These are phyloP conservation scores for Tipula unca DNA, from an alignment of 2,888 invertebrate genomes.

Conservation along the genomic window DNA sequence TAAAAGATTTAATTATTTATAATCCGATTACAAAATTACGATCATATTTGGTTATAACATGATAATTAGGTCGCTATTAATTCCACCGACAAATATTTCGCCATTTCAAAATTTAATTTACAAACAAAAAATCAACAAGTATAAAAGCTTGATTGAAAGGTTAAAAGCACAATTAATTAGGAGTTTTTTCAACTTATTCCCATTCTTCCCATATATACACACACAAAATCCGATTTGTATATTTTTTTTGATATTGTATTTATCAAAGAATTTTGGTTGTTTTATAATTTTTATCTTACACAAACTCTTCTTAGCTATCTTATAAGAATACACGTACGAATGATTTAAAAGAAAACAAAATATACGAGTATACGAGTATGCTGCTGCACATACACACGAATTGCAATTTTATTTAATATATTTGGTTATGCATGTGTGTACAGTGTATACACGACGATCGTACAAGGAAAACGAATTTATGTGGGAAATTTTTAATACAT, in stretches of 20 bases:
- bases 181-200: background rate
- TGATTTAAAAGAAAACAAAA: background rate
- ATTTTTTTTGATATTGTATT: background rate
- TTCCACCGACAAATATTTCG: background rate
- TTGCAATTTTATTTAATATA: background rate
- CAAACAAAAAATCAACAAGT: background rate
- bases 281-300: background rate
- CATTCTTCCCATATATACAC: background rate
- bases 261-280: background rate
- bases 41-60: background rate
- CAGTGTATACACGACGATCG: background rate
- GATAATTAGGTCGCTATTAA: background rate
- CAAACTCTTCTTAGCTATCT: background rate
- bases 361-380: background rate
- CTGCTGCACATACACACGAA: background rate
- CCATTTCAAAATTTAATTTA: background rate
- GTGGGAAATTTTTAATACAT: conserved; percentile 8
- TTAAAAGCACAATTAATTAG: background rate
- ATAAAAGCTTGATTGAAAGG: conserved; percentile 3
- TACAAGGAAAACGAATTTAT: background rate
- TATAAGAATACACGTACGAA: background rate
- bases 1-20: background rate
- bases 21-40: background rate
- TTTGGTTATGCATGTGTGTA: background rate
- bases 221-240: background rate